phyloP scores from a whole-genome alignment of 2,888 invertebrate genomes.

The Agonum fuliginosum region DNA sequence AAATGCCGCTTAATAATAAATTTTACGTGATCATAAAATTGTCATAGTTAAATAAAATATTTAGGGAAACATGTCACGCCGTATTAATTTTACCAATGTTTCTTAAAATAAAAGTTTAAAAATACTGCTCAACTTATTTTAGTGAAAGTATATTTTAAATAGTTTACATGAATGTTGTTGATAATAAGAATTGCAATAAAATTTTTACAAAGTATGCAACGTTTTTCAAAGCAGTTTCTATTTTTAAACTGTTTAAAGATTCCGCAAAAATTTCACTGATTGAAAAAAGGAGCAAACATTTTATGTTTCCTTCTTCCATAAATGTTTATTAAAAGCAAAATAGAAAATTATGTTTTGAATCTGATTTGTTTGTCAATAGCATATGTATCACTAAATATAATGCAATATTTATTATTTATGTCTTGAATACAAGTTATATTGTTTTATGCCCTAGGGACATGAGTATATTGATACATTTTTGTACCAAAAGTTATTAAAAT shows the following conservation, averaged over 20 bases:
- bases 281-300: too few species aligned
- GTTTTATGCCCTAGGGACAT: too few species aligned
- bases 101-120: neutral
- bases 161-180: conserved; percentile 17
- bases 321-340: too few species aligned
- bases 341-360: too few species aligned
- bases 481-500: too few species aligned
- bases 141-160: conserved; percentile 1
- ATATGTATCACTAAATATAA: too few species aligned
- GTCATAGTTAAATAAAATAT: neutral
- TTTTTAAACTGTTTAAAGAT: neutral
- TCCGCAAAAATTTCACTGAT: neutral
- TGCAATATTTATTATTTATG: too few species aligned
- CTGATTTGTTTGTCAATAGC: too few species aligned
- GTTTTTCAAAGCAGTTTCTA: conserved; percentile 11
- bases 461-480: too few species aligned
- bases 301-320: too few species aligned
- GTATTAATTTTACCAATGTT: neutral
- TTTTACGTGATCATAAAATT: neutral
- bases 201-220: neutral
- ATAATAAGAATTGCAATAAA: conserved; percentile 4
- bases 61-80: neutral
- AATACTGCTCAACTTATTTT: neutral
- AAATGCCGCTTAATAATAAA: too few species aligned
- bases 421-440: too few species aligned